These are phyloP conservation scores for Laspeyria flexula DNA, from an alignment of 2,888 invertebrate species.

Conservation along the genomic window DNA sequence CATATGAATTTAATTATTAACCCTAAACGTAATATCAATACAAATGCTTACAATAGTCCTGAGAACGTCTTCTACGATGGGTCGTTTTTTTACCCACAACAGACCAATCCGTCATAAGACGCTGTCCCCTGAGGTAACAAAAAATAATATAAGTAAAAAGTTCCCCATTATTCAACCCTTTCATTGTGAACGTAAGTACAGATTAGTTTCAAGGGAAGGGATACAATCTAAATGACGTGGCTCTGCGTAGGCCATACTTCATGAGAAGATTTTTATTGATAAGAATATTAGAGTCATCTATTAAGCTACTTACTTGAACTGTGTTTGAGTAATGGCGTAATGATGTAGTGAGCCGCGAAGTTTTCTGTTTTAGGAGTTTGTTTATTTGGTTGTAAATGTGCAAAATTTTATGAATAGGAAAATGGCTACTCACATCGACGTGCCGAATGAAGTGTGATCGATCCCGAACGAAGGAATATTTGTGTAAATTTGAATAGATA, in stretches of 20 bases:
- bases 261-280: slow-evolving; percentile 79
- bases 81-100: slow-evolving; percentile 54
- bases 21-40: slow-evolving; percentile 9
- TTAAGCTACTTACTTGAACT: slow-evolving; percentile 43
- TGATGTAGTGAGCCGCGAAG: background rate
- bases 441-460: too few species aligned
- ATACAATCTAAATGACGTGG: slow-evolving; percentile 83
- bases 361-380: background rate
- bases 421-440: too few species aligned
- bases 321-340: background rate
- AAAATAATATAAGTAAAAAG: slow-evolving; percentile 67
- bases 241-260: slow-evolving; percentile 72
- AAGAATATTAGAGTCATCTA: slow-evolving; percentile 71
- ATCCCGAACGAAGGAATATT: too few species aligned
- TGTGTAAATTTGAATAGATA: too few species aligned
- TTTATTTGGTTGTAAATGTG: background rate
- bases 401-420: too few species aligned
- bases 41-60: slow-evolving; percentile 22
- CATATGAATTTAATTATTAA: slow-evolving; percentile 14
- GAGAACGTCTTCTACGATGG: slow-evolving; percentile 42
- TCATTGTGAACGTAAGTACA: slow-evolving; percentile 61
- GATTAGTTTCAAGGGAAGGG: slow-evolving; percentile 80
- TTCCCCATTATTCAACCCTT: slow-evolving; percentile 77
- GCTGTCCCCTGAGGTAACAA: slow-evolving; percentile 58
- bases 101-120: slow-evolving; percentile 77